Evolutionary conservation across 1,140 invertebrate species (phyloP), one percentile per base, ranked within the genome.

Genomic region (Drosophila funebris): DNA sequence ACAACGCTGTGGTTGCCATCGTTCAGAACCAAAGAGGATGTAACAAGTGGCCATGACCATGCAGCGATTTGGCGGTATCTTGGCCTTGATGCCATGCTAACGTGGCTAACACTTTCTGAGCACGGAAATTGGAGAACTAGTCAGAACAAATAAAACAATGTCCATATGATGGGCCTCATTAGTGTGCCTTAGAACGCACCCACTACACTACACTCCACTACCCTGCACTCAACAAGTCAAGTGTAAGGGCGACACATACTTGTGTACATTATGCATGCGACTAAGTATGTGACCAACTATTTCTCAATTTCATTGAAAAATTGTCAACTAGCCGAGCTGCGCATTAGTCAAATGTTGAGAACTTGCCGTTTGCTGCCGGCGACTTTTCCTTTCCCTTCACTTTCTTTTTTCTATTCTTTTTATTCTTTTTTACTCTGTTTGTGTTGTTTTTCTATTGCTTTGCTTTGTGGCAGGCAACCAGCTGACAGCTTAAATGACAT

Each of bases 401-500:
- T 18, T 33, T 11, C 48, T 24, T 50, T 27, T 18, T 18, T 18
- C 16, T 41, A 7, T 22, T 18, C 22, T 41, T 37, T 33, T 33
- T 31, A 8, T 27, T 36, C 18, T 37, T 22, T 37, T 53, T 36
- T 53, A 53, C n/a, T 31, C 6, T 7, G 46, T 53, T 53, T 41
- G 13, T 14, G 24, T 14, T 31, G 22, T 18, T 33, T 44, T 46
- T 41, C 56, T 53, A 53, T 18, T 27, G 24, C 39, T 53, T 56
- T 50, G 24, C 81, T 85, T 81, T 85, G 67, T 70, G 16, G 46
- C 22, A 56, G 58, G 39, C 41, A 13, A 33, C 44, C 20, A 29
- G 22, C 53, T 82, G 82, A 87, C 82, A 85, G 68, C 44, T 75
- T 52, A 37, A 77, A 85, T 75, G 81, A 85, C 78, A 85, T 85